Percentiles rank a stretch among this genome's conserved stretches.
Conservation (phyloP, 2,113 vertebrate species). For the Percina caprodes region DNA sequence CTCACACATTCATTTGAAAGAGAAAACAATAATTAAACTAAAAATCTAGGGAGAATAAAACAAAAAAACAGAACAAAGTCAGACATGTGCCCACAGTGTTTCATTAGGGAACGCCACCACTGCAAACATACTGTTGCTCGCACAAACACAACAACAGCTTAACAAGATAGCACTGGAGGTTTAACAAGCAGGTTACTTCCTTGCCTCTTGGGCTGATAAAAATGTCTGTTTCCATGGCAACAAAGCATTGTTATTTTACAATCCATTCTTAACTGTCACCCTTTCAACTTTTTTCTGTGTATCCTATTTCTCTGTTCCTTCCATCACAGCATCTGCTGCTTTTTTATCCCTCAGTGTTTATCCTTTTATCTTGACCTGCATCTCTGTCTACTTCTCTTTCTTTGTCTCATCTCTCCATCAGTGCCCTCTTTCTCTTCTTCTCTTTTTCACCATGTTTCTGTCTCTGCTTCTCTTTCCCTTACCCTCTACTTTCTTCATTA, state of each 20-base stretch:
- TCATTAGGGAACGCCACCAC: constrained; percentile 60
- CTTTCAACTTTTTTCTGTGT: constrained; percentile 62
- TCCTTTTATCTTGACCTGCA: constrained; percentile 80
- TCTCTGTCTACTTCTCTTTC: constrained; percentile 48
- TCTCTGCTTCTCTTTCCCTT: constrained; percentile 37
- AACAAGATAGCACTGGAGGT: constrained; percentile 74
- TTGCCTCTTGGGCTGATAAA: constrained; percentile 69
- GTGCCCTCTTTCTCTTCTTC: constrained; percentile 20
- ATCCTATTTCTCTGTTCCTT: constrained; percentile 57
- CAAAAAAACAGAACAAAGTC: constrained; percentile 51
- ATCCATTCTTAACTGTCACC: constrained; percentile 70
- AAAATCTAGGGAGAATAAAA: constrained; percentile 20
- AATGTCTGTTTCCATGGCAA: constrained; percentile 77
- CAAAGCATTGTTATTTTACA: constrained; percentile 74
- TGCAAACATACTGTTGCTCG: constrained; percentile 62
- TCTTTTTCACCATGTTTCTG: constrained; percentile 19
- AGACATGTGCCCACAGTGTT: constrained; percentile 50
- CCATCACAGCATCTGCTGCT: constrained; percentile 39
- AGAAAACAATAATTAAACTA: constrained; percentile 45
- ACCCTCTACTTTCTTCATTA: constrained; percentile 75
- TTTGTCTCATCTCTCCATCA: constrained; percentile 48
- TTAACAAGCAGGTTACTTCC: constrained; percentile 78
- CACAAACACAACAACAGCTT: constrained; percentile 77
- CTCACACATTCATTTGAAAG: constrained; percentile 24
- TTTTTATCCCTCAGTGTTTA: constrained; percentile 64